Conservation (phyloP, 92 coral and sea anemone species). For the Galaxea fascicularis region DNA sequence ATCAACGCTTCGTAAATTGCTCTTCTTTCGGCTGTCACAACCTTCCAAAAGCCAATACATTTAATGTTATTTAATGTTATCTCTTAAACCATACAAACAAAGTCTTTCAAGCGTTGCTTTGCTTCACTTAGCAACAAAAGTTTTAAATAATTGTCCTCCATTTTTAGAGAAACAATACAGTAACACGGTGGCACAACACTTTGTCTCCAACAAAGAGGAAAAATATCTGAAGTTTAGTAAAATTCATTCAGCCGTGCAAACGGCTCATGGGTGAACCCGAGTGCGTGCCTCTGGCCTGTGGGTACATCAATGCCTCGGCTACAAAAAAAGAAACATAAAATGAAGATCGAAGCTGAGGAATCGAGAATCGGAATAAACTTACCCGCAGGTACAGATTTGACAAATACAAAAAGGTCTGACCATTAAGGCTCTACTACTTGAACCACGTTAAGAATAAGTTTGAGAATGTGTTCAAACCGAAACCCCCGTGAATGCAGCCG, state of each 20-base stretch:
- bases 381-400: slow-evolving; percentile 99
- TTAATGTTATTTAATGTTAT: not conserved
- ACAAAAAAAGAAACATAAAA: slow-evolving; percentile 22
- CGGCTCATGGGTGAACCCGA: slow-evolving; percentile 86
- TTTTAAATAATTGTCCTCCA: not conserved
- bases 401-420: slow-evolving; percentile 94
- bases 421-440: slow-evolving; percentile 37
- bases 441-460: slow-evolving; percentile 13
- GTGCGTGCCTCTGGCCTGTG: slow-evolving; percentile 86
- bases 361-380: slow-evolving; percentile 40
- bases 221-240: no score
- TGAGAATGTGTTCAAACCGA: slow-evolving; percentile 35
- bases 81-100: not conserved
- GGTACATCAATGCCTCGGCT: slow-evolving; percentile 99
- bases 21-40: not conserved
- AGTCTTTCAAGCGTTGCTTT: not conserved
- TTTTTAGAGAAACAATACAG: no score
- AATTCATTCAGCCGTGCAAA: no score
- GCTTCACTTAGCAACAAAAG: slow-evolving; percentile 31
- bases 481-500: not conserved
- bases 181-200: no score
- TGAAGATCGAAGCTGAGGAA: slow-evolving; percentile 2
- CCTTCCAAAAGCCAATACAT: slow-evolving; percentile 2
- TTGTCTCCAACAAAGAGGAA: no score
- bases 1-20: not conserved